Percentiles rank a stretch among this genome's conserved stretches.
phyloP scores from a whole-genome alignment of 2,888 invertebrate genomes.

The Athetis lepigone region DNA sequence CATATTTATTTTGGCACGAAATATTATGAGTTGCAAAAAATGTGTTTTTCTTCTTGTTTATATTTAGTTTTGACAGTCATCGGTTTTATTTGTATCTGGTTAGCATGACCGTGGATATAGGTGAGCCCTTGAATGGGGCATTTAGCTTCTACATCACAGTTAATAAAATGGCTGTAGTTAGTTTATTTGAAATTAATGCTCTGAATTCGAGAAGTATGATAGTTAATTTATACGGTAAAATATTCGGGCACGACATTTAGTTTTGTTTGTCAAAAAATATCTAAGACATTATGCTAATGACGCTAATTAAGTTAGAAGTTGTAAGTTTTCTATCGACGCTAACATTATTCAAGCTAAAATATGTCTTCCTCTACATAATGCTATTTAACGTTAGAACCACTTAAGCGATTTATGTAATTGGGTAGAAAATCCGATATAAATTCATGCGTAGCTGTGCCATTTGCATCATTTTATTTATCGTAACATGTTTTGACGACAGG shows the following conservation, averaged over 20 bases:
- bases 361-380: slow-evolving; percentile 7
- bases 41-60: slow-evolving; percentile 27
- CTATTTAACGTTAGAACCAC: slow-evolving; percentile 10
- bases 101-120: background rate
- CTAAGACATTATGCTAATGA: too few species aligned
- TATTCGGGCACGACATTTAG: too few species aligned
- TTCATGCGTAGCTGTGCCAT: slow-evolving; percentile 5
- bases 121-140: background rate
- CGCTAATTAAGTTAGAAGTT: too few species aligned
- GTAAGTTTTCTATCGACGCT: too few species aligned
- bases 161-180: too few species aligned
- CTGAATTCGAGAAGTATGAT: too few species aligned
- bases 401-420: slow-evolving; percentile 16
- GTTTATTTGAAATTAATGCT: too few species aligned
- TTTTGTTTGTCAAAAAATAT: too few species aligned
- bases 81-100: slow-evolving; percentile 6
- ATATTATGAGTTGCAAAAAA: slow-evolving; percentile 41
- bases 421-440: slow-evolving; percentile 21
- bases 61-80: slow-evolving; percentile 36
- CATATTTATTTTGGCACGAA: slow-evolving; percentile 44
- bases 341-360: slow-evolving; percentile 2
- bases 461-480: too few species aligned
- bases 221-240: too few species aligned
- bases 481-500: too few species aligned
- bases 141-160: too few species aligned